These are phyloP conservation scores for Antrozous pallidus DNA, from an alignment of 2,797 vertebrate genomes.

Conservation along the genomic window DNA sequence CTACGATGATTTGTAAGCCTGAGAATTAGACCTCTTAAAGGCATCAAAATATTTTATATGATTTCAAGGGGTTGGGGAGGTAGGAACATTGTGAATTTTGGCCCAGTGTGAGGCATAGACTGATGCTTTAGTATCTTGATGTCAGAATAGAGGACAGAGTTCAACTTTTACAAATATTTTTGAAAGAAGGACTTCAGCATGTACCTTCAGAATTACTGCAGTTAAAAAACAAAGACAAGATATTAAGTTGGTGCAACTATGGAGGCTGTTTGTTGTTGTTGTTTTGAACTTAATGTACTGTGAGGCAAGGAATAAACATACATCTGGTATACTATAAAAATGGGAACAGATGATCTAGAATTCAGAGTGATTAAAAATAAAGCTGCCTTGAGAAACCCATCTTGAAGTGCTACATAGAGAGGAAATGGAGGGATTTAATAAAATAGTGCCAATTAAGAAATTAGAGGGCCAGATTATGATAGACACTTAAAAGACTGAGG, in stretches of 20 bases:
- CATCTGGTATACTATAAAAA: constrained; percentile 38
- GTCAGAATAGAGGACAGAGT: constrained; percentile 28
- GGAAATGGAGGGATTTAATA: neutral
- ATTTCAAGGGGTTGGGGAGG: neutral
- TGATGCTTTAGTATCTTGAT: constrained; percentile 30
- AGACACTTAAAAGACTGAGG: neutral
- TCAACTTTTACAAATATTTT: constrained; percentile 29
- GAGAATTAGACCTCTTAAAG: neutral
- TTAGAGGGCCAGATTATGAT: neutral
- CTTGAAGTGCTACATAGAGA: neutral
- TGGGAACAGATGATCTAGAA: constrained; percentile 24
- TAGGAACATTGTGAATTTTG: constrained; percentile 60
- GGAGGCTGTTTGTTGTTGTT: neutral
- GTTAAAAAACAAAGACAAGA: neutral
- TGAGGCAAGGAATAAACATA: neutral
- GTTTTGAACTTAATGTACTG: constrained; percentile 18
- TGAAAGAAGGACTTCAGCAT: neutral
- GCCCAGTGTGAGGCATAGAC: constrained; percentile 16
- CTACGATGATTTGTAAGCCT: neutral
- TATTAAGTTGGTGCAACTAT: neutral
- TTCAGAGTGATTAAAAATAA: constrained; percentile 43
- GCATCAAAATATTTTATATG: neutral
- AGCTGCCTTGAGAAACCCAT: neutral
- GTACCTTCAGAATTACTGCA: neutral
- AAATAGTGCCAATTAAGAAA: constrained; percentile 8